Evolutionary conservation across 2,797 vertebrate species (phyloP).

Genomic region (Enteromius treurensis): DNA sequence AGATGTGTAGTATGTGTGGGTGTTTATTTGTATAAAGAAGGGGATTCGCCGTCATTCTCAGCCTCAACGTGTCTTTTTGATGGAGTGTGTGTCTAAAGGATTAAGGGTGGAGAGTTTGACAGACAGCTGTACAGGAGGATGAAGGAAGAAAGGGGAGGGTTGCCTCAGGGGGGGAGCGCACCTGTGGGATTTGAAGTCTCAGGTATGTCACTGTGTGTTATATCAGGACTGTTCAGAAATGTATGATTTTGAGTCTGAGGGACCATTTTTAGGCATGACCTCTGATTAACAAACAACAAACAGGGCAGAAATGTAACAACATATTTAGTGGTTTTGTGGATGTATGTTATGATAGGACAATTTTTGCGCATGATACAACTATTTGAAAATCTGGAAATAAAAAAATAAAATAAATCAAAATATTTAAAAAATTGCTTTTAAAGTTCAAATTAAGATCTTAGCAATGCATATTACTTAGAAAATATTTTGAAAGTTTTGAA

Average conservation of each 20-base stretch:
- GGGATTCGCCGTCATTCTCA: background rate
- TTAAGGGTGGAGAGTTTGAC: slow-evolving; percentile 39
- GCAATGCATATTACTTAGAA: no score
- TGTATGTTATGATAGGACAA: no score
- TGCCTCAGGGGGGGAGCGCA: slow-evolving; percentile 38
- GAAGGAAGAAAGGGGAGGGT: background rate
- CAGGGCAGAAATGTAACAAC: background rate
- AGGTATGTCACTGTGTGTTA: slow-evolving; percentile 38
- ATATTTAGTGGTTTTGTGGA: background rate
- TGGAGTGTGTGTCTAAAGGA: slow-evolving; percentile 40
- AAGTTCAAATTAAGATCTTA: no score
- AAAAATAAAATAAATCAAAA: no score
- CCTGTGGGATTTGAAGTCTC: slow-evolving; percentile 42
- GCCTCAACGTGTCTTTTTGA: slow-evolving; percentile 27
- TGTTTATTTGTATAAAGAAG: slow-evolving; percentile 21
- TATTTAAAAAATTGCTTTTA: no score
- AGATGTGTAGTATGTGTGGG: slow-evolving; percentile 7
- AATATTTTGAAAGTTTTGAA: no score
- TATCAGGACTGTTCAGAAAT: slow-evolving; percentile 28
- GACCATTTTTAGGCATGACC: slow-evolving; percentile 22
- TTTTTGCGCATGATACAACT: no score
- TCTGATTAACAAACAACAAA: slow-evolving; percentile 22
- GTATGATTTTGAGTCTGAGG: slow-evolving; percentile 25
- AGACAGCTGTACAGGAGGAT: slow-evolving; percentile 28
- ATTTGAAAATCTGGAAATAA: no score